These are phyloP conservation scores for Cassiopea xamachana DNA, from an alignment of 30 jellyfish, hydroid and myxozoan species.

Conservation along the genomic window DNA sequence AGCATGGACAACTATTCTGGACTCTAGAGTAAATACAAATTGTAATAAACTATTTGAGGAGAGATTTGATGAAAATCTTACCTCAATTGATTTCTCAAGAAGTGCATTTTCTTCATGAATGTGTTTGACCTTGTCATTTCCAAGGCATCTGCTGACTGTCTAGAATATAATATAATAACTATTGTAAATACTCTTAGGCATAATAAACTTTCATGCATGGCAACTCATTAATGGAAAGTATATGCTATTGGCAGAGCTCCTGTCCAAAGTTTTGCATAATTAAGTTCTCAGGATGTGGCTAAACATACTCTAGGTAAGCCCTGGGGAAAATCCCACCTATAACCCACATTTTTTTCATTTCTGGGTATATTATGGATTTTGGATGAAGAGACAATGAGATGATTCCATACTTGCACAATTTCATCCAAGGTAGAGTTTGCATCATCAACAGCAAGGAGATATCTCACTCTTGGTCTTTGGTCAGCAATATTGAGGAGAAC, in stretches of 20 bases:
- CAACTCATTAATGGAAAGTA: background rate
- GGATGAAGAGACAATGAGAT: too few species aligned
- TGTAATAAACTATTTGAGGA: background rate
- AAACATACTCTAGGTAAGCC: too few species aligned
- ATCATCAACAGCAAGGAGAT: constrained; percentile 95
- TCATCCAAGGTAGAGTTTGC: constrained; percentile 92
- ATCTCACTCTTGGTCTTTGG: constrained; percentile 86
- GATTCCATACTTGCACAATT: constrained; percentile 72
- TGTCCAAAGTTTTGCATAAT: too few species aligned
- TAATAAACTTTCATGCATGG: background rate
- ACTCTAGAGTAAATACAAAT: too few species aligned
- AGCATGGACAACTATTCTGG: too few species aligned
- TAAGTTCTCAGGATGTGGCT: too few species aligned
- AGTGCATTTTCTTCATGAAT: constrained; percentile 90
- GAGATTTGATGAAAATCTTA: constrained; percentile 9
- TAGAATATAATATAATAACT: background rate
- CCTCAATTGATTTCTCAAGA: constrained; percentile 85
- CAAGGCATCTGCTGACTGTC: constrained; percentile 89
- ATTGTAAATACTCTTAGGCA: background rate
- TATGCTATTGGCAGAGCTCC: too few species aligned
- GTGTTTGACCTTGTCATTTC: constrained; percentile 80
- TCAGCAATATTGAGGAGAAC: constrained; percentile 88
- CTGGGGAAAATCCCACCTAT: too few species aligned
- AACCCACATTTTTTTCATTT: too few species aligned
- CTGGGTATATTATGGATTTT: too few species aligned